A percentile compares a stretch with the other conserved stretches of the same genome.
Evolutionary conservation across 2,888 invertebrate species (phyloP).

Genomic region (Oscheius sp.): DNA sequence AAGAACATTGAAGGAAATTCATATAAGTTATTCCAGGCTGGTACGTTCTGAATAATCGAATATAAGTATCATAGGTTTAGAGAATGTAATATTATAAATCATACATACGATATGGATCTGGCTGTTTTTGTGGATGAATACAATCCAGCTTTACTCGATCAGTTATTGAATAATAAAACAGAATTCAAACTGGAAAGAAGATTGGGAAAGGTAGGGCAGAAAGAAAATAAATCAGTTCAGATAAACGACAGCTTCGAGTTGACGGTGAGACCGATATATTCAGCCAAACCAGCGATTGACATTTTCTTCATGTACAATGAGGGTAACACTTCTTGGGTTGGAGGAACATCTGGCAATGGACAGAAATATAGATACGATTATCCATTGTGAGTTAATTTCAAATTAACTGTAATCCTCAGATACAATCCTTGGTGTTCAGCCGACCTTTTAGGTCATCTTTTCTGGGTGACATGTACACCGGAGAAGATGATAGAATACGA

Average conservation of each 20-base stretch:
- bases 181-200: conserved; percentile 29
- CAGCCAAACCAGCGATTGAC: conserved; percentile 22
- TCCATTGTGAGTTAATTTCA: conserved; percentile 28
- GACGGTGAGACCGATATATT: conserved; percentile 20
- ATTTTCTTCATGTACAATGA: conserved; percentile 42
- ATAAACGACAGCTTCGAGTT: conserved; percentile 38
- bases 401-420: background rate
- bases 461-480: conserved; percentile 46
- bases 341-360: conserved; percentile 30
- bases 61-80: too few species aligned
- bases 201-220: conserved; percentile 28
- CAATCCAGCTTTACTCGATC: conserved; percentile 26
- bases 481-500: conserved; percentile 33
- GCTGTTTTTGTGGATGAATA: conserved; percentile 33
- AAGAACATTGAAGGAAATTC: background rate
- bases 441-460: conserved; percentile 36
- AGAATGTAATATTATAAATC: conserved; percentile 39
- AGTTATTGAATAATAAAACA: background rate
- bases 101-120: conserved; percentile 38
- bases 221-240: conserved; percentile 13
- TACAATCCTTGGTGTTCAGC: conserved; percentile 47
- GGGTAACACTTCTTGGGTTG: conserved; percentile 25
- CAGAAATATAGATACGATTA: conserved; percentile 38
- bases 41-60: too few species aligned
- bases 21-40: conserved; percentile 15